Base-by-base conservation (phyloP, 2,113 vertebrate genomes). In the Oncorhynchus nerka region DNA sequence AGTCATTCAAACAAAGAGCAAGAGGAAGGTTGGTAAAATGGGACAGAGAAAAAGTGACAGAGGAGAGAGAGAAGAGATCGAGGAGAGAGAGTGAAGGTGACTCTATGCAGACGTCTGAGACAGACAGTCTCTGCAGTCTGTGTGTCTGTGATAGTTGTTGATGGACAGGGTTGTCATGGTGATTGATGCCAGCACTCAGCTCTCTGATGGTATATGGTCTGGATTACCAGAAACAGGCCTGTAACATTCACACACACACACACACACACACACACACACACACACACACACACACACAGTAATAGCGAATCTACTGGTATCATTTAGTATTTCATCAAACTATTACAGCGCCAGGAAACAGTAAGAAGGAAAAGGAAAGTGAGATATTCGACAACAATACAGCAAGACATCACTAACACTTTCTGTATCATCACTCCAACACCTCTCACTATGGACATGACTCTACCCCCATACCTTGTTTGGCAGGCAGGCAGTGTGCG, bases 101-200 rank as follows among this genome's bases (percentile, higher is more conserved):
- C 16, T 13, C 24, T 34, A 57, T 16, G 19, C 51, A 57, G 13
- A 57, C 16, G 11, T 57, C 96, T 95, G 74, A 94, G 90, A 49
- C 76, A 90, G n/a, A 93, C 86, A 70, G 39, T 39, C 39, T 39
- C 39, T 39, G 39, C 39, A 39, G 39, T 9, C 7, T 34, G 5
- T 34, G 22, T n/a, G 8, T 45, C 1, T 49, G 55, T 34, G 77
- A 68, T 11, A 74, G 4, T 16, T 55, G 28, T 9, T 69, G 77
- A 75, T 55, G 66, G 74, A 77, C 22, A 69, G 32, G 22, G 45
- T 39, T 70, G 76, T 75, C 48, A 59, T 26, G 19, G 28, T 81
- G 71, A 84, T 26, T 39, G 76, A 76, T 65, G n/a, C 59, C 20
- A 74, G 62, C 28, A 20, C 34, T 39, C 26, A 62, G 39, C 64